Evolutionary conservation across 2,888 invertebrate species (phyloP).

Genomic region (Pyrocoelia pectoralis): DNA sequence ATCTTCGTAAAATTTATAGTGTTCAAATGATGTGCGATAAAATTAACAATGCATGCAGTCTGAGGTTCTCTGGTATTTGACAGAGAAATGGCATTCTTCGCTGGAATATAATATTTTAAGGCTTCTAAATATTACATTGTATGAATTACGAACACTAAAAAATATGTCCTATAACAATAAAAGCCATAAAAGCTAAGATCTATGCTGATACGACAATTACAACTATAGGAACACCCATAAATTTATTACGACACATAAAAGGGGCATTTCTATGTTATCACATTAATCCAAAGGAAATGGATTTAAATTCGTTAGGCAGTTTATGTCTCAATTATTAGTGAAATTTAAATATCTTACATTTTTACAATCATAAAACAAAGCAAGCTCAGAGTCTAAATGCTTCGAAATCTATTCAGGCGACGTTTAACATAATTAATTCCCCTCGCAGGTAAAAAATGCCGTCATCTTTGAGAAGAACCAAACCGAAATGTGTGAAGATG

Average conservation of each 20-base stretch:
- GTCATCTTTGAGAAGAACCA: slow-evolving; percentile 38
- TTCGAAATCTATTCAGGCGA: slow-evolving; percentile 37
- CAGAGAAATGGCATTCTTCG: slow-evolving; percentile 5
- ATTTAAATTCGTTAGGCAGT: neutral
- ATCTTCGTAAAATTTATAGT: slow-evolving; percentile 23
- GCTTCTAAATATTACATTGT: slow-evolving; percentile 24
- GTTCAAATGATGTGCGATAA: slow-evolving; percentile 12
- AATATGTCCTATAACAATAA: slow-evolving; percentile 26
- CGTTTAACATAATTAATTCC: slow-evolving; percentile 46
- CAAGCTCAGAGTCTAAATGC: slow-evolving; percentile 44
- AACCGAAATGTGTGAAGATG: slow-evolving; percentile 48
- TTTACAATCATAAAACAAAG: slow-evolving; percentile 43
- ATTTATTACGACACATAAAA: slow-evolving; percentile 22
- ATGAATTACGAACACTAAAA: slow-evolving; percentile 20
- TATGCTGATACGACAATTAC: slow-evolving; percentile 30
- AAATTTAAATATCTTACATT: slow-evolving; percentile 10
- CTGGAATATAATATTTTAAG: slow-evolving; percentile 17
- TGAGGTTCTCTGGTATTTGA: slow-evolving; percentile 12
- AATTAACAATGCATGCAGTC: slow-evolving; percentile 27
- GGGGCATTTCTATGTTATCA: slow-evolving; percentile 13
- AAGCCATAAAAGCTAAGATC: slow-evolving; percentile 23
- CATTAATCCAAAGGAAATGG: neutral
- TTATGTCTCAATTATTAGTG: neutral
- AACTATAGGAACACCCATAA: slow-evolving; percentile 15
- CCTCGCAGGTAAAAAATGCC: slow-evolving; percentile 42